A percentile compares a stretch with the other conserved stretches of the same genome.
Conservation (phyloP, 2,888 invertebrate species). For the Parnassius mnemosyne region DNA sequence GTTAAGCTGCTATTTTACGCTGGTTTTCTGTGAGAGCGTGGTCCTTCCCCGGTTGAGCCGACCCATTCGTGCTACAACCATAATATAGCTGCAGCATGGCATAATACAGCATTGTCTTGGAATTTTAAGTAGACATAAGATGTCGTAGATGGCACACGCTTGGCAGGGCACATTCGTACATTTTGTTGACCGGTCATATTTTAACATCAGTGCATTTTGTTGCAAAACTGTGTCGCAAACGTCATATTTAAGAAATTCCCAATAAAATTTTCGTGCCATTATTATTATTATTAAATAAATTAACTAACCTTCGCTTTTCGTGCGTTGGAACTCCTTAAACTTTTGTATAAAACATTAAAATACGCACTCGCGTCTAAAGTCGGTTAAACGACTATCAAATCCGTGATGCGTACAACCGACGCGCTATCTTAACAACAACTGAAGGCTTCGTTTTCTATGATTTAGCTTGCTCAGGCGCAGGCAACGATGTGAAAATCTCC, state of each 20-base stretch:
- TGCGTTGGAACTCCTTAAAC: not conserved
- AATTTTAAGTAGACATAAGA: not conserved
- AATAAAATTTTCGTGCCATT: not conserved
- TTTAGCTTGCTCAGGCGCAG: slow-evolving; percentile 36
- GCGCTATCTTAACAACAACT: slow-evolving; percentile 40
- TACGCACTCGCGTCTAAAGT: slow-evolving; percentile 21
- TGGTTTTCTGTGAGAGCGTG: too few species aligned
- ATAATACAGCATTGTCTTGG: too few species aligned
- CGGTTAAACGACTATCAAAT: slow-evolving; percentile 26
- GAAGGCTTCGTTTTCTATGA: slow-evolving; percentile 29
- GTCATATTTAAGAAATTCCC: slow-evolving; percentile 23
- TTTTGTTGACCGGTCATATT: slow-evolving; percentile 12
- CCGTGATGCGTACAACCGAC: slow-evolving; percentile 32
- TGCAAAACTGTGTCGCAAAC: slow-evolving; percentile 31
- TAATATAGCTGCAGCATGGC: too few species aligned
- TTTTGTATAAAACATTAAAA: not conserved
- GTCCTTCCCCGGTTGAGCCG: too few species aligned
- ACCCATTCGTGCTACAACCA: too few species aligned
- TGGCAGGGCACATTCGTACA: slow-evolving; percentile 7
- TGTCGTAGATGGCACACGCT: not conserved
- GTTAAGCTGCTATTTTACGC: too few species aligned
- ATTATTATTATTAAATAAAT: not conserved
- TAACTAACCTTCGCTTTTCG: slow-evolving; percentile 17
- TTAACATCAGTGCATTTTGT: slow-evolving; percentile 24
- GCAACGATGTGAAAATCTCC: slow-evolving; percentile 17